A percentile compares a stretch with the other conserved stretches of the same genome.
These are phyloP conservation scores for Xenentodon cancila DNA, from an alignment of 2,797 vertebrate genomes.

Conservation along the genomic window DNA sequence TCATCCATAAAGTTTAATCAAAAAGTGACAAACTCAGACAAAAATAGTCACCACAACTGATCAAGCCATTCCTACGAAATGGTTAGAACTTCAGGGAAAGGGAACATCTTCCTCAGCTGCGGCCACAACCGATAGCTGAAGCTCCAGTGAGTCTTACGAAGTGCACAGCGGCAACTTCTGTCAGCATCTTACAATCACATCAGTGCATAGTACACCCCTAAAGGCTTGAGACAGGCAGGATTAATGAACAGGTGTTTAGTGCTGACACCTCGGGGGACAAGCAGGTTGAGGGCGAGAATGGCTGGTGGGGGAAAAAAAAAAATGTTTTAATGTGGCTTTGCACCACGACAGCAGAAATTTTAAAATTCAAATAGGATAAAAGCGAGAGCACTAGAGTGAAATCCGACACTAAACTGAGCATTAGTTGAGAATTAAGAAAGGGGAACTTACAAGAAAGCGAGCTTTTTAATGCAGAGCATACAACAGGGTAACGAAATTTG, in stretches of 20 bases:
- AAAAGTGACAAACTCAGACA: neutral
- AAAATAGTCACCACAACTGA: neutral
- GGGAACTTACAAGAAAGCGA: neutral
- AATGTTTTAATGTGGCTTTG: constrained; percentile 15
- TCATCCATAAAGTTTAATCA: neutral
- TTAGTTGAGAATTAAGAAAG: neutral
- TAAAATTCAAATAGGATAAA: constrained; percentile 12
- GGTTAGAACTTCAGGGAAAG: neutral
- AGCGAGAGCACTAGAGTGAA: neutral
- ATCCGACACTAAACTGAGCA: neutral
- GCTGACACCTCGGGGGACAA: constrained; percentile 56
- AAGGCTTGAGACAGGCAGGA: constrained; percentile 59
- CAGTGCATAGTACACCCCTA: constrained; percentile 50
- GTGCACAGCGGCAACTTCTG: constrained; percentile 43
- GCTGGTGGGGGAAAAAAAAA: constrained; percentile 19
- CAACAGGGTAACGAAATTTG: constrained; percentile 20
- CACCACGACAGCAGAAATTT: constrained; percentile 3
- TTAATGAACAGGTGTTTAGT: constrained; percentile 66
- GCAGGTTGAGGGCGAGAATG: constrained; percentile 35
- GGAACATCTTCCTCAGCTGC: neutral
- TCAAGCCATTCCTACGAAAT: neutral
- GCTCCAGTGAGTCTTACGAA: constrained; percentile 10
- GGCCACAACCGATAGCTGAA: constrained; percentile 14
- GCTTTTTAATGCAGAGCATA: constrained; percentile 12
- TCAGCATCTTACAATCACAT: constrained; percentile 67